Evolutionary conservation across 2,888 invertebrate genomes (phyloP), one percentile per base, ranked within the genome.

Genomic region (Cancer borealis): DNA sequence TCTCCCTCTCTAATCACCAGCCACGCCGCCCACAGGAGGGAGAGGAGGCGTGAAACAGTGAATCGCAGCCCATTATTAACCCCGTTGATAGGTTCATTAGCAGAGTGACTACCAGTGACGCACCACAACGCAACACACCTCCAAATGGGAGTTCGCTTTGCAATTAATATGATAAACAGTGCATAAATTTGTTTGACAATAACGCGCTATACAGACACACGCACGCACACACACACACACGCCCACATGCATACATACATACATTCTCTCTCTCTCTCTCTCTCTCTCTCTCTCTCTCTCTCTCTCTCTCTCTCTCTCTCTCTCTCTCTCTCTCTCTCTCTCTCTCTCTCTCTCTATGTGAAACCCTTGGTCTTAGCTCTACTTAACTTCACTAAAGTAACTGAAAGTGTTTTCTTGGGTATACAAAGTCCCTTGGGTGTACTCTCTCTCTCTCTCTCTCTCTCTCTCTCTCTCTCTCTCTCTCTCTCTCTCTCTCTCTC

Each of bases 141-240:
- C 84, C 84, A 39, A 84, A 84, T 84, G 84, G 84, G 39, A 39
- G 84, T 84, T 84, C 84, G 39, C 39, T 84, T 39, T 39, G 84
- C 84, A 84, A 84, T 84, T 84, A 84, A 84, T 84, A 84, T 84
- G 84, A 84, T 84, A 84, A 84, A 84, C 84, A 84, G 84, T 84
- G 84, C 30, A 84, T 84, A 84, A 30, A 84, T 84, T 84, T 84
- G 84, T 39, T 30, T 84, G 84, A 84, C 39, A 84, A 84, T 39
- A 26, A 79, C 54, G 54, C 54, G 54, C 54, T 17, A 54, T 54
- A 54, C 54, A 54, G 12, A 54, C 3, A 54, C 54, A 54, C 54
- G 17, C 54, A 54, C 54, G 17, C 54, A 54, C 54, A 54, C 54
- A 54, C 54, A 3, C 54, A 54, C 54, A 54, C 54, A 54, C 54